Conservation (phyloP, 1,140 invertebrate species). For the Drosophila novamexicana region DNA sequence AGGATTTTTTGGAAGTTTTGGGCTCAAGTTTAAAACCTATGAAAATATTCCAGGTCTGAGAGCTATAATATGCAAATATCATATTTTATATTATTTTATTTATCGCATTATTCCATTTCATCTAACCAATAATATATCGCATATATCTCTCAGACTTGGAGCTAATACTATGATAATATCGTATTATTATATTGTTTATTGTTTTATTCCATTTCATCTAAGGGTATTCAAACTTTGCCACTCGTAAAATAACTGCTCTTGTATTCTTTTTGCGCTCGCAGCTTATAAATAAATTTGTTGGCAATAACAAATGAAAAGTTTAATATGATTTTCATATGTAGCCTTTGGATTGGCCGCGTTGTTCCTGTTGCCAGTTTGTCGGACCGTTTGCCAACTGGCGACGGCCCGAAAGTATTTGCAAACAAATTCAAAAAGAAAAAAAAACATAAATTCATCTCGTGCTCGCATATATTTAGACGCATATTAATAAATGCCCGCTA, state of each 20-base stretch:
- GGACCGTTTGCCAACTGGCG: conserved; percentile 38
- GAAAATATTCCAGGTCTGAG: too few relatives aligned
- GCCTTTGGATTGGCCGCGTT: conserved; percentile 23
- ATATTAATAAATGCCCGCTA: conserved; percentile 57
- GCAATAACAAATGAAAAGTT: conserved; percentile 28
- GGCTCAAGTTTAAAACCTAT: too few relatives aligned
- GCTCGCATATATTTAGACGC: conserved; percentile 52
- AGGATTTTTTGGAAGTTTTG: too few relatives aligned
- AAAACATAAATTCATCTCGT: conserved; percentile 74
- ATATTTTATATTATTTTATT: too few relatives aligned
- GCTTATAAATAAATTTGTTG: conserved; percentile 71
- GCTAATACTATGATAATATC: too few relatives aligned
- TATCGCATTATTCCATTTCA: too few relatives aligned
- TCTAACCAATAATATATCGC: too few relatives aligned
- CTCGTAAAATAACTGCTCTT: background rate
- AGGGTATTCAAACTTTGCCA: background rate
- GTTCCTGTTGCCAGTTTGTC: conserved; percentile 32
- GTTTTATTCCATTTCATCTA: too few relatives aligned
- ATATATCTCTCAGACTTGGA: too few relatives aligned
- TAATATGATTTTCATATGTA: conserved; percentile 33
- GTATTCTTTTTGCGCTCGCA: conserved; percentile 33
- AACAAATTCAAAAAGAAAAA: conserved; percentile 41
- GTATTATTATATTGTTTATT: too few relatives aligned
- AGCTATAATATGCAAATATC: too few relatives aligned
- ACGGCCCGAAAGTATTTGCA: conserved; percentile 76